Percentiles rank a stretch among this genome's conserved stretches.
These are phyloP conservation scores for Balaenoptera acutorostrata DNA, from an alignment of 2,113 vertebrate genomes.

Conservation along the genomic window DNA sequence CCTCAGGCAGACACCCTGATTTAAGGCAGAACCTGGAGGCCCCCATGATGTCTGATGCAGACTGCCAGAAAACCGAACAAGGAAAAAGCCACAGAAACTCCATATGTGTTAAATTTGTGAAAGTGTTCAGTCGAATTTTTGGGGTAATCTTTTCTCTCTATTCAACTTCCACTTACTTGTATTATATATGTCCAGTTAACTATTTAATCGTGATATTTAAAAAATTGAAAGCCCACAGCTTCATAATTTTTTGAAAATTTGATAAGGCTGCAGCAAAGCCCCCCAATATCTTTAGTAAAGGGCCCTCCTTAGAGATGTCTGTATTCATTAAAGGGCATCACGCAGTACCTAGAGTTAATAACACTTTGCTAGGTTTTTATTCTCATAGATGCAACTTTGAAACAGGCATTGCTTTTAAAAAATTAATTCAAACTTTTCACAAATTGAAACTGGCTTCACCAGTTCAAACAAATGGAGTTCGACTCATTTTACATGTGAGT, in stretches of 20 bases:
- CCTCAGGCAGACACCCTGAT: conserved; percentile 68
- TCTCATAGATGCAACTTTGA: neutral
- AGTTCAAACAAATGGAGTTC: neutral
- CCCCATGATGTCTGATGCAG: conserved; percentile 54
- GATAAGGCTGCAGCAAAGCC: neutral
- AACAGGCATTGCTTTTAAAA: neutral
- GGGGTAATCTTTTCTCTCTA: conserved; percentile 60
- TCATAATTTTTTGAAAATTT: neutral
- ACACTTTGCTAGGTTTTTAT: neutral
- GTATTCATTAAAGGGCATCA: neutral
- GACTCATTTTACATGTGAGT: neutral
- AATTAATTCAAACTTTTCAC: neutral
- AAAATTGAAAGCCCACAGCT: neutral
- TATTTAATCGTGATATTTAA: neutral
- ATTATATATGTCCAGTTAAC: neutral
- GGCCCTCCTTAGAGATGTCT: neutral
- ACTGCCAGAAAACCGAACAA: conserved; percentile 57
- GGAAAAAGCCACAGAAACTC: conserved; percentile 56
- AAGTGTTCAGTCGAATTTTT: conserved; percentile 64
- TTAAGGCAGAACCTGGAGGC: conserved; percentile 65
- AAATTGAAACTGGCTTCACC: neutral
- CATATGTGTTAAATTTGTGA: conserved; percentile 67
- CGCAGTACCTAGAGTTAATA: neutral
- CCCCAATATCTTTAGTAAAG: neutral
- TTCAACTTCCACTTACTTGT: neutral